Base-by-base conservation (phyloP, 2,797 vertebrate genomes). In the Poeciliopsis infans region DNA sequence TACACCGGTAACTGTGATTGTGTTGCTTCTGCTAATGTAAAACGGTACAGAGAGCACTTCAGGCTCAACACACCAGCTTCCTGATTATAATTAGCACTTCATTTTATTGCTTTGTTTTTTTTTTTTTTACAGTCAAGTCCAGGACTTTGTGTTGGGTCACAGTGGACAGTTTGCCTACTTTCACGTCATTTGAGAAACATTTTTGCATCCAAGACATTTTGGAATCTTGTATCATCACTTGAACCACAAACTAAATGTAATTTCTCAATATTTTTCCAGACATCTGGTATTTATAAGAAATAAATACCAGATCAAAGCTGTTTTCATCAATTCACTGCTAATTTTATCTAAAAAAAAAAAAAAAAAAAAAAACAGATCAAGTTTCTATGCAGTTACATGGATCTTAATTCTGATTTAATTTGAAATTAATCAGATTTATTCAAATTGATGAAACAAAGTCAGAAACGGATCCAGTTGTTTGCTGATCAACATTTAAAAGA, bases 1-100 rank as follows among this genome's bases (percentile, higher is more conserved):
- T 88, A 91, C 80, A 75, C 76, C 84, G 91, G 87, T 89, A 79
- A 70, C 84, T 79, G 82, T 83, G 89, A 93, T 89, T 86, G 82
- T 81, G 86, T 83, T 90, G 88, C 86, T 81, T 92, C 84, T 78
- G 83, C 90, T 92, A 79, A 80, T 87, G 77, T 84, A 82, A 85
- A 88, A 89, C 79, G 72, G 80, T 12, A 74, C 80, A 76, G 76
- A 75, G 77, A 70, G 41, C 47, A 49, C 78, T 45, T 83, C 72
- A 8, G 57, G 64, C 47, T 77, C 85, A 83, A 73, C 75, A 77
- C 25, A 69, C 41, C 66, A 69, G 66, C 41, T 5, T n/a, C 25
- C 41, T 69, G 66, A 69, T 69, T 69, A 43, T 69, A 69, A 43
- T 43, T 25, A 69, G 41, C 66, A 69, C 66, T 69, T 45, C 41